Conservation (phyloP, 2,888 invertebrate genomes). For the Bedellia somnulentella region DNA sequence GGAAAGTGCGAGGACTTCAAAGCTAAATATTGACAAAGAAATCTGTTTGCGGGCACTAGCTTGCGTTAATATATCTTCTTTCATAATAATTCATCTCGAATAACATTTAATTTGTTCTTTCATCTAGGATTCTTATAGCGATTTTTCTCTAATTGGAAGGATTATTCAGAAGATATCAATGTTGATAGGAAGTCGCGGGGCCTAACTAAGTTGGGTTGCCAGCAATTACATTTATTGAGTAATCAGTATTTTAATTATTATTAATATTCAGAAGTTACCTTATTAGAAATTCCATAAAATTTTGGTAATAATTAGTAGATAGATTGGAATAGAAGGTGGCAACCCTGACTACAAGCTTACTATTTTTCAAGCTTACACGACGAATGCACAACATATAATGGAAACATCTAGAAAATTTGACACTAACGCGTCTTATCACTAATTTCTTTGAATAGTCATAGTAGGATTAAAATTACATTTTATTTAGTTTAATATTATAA, state of each 20-base stretch:
- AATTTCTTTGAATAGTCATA: conserved; percentile 39
- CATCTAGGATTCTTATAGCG: conserved; percentile 16
- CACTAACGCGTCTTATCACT: conserved; percentile 39
- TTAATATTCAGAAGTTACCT: no score
- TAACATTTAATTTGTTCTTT: conserved; percentile 26
- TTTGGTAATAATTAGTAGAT: no score
- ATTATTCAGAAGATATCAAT: conserved; percentile 37
- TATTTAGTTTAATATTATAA: conserved; percentile 19
- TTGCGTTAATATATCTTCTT: no score
- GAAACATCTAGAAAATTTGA: conserved; percentile 44
- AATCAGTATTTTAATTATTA: no score
- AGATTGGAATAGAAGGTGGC: no score
- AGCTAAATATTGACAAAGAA: no score
- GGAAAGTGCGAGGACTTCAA: no score
- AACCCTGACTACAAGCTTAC: conserved; percentile 43
- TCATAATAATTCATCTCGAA: neutral
- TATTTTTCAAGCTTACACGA: conserved; percentile 42
- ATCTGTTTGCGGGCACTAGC: no score
- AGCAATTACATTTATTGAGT: no score
- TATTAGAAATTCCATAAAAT: no score
- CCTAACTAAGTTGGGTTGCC: no score
- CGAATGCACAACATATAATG: conserved; percentile 46
- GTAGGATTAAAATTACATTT: conserved; percentile 43
- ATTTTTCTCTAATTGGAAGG: conserved; percentile 44
- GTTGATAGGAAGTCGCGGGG: conserved; percentile 54